A percentile compares a stretch with the other conserved stretches of the same genome.
These are phyloP conservation scores for Tachypleus tridentatus DNA, from an alignment of 1,140 invertebrate species.

Conservation along the genomic window DNA sequence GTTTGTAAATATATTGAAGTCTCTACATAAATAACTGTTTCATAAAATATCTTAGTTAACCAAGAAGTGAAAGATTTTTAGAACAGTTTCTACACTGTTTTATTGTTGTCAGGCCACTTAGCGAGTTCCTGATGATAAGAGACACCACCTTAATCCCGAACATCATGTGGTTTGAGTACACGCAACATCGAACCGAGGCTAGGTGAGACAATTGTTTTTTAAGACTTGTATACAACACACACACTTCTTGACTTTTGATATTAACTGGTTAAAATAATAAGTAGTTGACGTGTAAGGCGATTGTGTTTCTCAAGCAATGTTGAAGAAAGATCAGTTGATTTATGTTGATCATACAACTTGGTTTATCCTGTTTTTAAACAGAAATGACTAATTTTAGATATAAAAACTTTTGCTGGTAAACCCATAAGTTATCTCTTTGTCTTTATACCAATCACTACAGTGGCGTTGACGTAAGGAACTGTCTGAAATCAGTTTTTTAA, in stretches of 20 bases:
- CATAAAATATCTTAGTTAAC: too few relatives aligned
- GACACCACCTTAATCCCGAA: slow-evolving; percentile 88
- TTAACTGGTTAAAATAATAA: neutral
- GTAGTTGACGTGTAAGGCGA: neutral
- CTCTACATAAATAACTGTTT: neutral
- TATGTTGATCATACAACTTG: slow-evolving; percentile 5
- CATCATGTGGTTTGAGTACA: slow-evolving; percentile 89
- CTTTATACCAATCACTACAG: neutral
- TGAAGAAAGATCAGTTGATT: slow-evolving; percentile 9
- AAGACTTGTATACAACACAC: neutral
- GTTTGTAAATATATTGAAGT: slow-evolving; percentile 1
- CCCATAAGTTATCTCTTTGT: neutral
- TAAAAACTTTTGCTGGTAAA: slow-evolving; percentile 4
- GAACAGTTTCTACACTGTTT: too few relatives aligned
- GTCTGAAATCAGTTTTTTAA: slow-evolving; percentile 10
- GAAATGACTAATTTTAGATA: neutral
- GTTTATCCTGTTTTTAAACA: neutral
- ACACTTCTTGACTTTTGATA: neutral
- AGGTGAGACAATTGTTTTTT: slow-evolving; percentile 29
- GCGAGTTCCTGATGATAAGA: slow-evolving; percentile 70
- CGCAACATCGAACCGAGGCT: slow-evolving; percentile 66
- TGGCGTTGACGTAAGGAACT: neutral
- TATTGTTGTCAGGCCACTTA: slow-evolving; percentile 55
- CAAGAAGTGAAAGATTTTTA: too few relatives aligned
- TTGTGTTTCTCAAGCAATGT: neutral